These are phyloP conservation scores for Pseudococcus jackbeardsleyi DNA, from an alignment of 2,888 invertebrate species.

Conservation along the genomic window DNA sequence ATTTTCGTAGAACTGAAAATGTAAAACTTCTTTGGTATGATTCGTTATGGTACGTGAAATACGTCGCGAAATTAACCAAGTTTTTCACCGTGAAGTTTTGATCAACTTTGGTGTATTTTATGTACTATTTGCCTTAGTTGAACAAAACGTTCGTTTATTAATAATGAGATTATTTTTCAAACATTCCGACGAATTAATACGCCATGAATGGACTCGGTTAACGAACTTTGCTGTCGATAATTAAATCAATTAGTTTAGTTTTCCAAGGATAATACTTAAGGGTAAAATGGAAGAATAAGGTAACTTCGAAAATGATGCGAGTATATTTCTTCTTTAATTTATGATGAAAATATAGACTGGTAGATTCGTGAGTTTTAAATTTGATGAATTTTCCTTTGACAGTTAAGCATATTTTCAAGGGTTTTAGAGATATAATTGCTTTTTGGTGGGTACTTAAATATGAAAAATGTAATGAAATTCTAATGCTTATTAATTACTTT, in stretches of 20 bases:
- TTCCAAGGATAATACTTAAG: neutral
- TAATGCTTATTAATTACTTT: no score
- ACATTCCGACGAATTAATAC: slow-evolving; percentile 19
- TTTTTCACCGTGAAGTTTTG: slow-evolving; percentile 46
- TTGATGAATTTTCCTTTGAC: no score
- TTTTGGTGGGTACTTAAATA: no score
- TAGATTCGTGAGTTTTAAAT: neutral
- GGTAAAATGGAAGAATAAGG: neutral
- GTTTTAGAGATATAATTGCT: no score
- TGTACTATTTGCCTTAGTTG: slow-evolving; percentile 18
- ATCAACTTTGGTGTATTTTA: neutral
- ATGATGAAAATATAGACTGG: neutral
- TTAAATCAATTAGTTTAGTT: slow-evolving; percentile 14
- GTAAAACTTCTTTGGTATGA: slow-evolving; percentile 33
- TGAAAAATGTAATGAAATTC: no score
- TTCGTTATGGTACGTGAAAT: slow-evolving; percentile 25
- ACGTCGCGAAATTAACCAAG: slow-evolving; percentile 36
- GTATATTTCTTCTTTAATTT: neutral
- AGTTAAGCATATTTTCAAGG: no score
- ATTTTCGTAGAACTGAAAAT: slow-evolving; percentile 34
- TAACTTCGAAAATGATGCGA: neutral
- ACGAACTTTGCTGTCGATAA: slow-evolving; percentile 25
- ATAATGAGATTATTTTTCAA: slow-evolving; percentile 48
- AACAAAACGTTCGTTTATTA: slow-evolving; percentile 52
- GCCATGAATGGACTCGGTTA: slow-evolving; percentile 34